phyloP scores from a whole-genome alignment of 2,113 vertebrate genomes.

The Cyrtonyx montezumae region DNA sequence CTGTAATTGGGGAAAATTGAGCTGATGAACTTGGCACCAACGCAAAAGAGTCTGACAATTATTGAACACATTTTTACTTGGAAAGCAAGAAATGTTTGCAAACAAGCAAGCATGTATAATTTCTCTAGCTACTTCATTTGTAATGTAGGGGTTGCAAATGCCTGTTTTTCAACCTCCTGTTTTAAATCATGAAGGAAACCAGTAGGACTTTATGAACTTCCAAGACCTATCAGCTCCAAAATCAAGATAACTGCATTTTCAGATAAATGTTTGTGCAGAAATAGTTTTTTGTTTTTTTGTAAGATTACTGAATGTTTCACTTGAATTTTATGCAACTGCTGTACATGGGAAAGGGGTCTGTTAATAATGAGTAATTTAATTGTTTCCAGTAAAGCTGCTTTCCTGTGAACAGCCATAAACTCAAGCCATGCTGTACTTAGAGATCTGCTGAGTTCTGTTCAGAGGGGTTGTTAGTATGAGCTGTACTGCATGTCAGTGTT shows the following conservation, averaged over 20 bases:
- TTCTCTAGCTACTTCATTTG: neutral
- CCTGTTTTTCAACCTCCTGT: neutral
- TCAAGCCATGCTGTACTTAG: neutral
- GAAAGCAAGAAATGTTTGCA: conserved; percentile 15
- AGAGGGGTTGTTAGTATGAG: neutral
- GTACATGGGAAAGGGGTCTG: neutral
- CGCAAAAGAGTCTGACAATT: neutral
- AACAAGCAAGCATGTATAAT: neutral
- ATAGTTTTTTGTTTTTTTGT: neutral
- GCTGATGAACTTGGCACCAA: conserved; percentile 36
- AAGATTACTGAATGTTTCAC: neutral
- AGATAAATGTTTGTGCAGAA: neutral
- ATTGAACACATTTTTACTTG: neutral
- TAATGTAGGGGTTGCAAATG: neutral
- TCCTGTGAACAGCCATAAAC: neutral
- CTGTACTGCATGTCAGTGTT: neutral
- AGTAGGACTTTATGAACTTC: neutral
- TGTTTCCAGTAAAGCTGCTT: neutral
- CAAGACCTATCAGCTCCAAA: neutral
- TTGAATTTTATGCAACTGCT: neutral
- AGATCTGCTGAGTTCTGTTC: neutral
- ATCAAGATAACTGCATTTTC: neutral
- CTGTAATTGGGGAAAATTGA: neutral
- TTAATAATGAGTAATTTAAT: neutral
- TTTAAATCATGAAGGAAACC: neutral